Conservation (phyloP, 92 coral and sea anemone genomes). For the Muricea muricata region DNA sequence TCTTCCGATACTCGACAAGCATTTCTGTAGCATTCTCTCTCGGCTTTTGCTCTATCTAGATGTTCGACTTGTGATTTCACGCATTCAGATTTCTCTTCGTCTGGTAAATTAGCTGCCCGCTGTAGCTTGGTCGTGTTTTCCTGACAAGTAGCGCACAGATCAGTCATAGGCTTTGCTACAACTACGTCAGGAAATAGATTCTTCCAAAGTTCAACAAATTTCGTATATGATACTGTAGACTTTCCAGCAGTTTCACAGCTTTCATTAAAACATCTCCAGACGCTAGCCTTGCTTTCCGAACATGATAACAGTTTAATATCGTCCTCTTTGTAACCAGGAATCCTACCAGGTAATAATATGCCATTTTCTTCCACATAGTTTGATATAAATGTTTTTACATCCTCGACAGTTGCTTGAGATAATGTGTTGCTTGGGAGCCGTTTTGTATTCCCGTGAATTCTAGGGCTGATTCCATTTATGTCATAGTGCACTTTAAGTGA, state of each 20-base stretch:
- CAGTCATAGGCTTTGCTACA: conserved; percentile 41
- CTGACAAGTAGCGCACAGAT: conserved; percentile 55
- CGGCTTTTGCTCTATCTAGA: conserved; percentile 28
- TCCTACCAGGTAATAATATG: conserved; percentile 52
- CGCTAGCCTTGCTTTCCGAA: conserved; percentile 48
- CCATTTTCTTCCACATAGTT: conserved; percentile 65
- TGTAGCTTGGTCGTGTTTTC: conserved; percentile 31
- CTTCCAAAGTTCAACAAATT: conserved; percentile 38
- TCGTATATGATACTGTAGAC: conserved; percentile 31
- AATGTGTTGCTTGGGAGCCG: conserved; percentile 51
- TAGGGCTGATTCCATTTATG: conserved; percentile 33
- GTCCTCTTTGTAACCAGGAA: conserved; percentile 59
- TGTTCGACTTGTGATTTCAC: conserved; percentile 8
- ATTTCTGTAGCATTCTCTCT: conserved; percentile 30
- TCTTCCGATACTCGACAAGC: conserved; percentile 36
- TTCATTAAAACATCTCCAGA: conserved; percentile 39
- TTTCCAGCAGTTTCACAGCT: conserved; percentile 43
- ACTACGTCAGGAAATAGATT: conserved; percentile 45
- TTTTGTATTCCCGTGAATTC: conserved; percentile 52
- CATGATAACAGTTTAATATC: conserved; percentile 47
- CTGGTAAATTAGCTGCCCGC: conserved; percentile 37
- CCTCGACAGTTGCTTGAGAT: conserved; percentile 39
- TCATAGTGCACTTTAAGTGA: conserved; percentile 69
- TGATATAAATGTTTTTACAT: no score
- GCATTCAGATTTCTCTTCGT: conserved; percentile 13